phyloP scores from a whole-genome alignment of 2,113 vertebrate species.

The Elachura formosa region DNA sequence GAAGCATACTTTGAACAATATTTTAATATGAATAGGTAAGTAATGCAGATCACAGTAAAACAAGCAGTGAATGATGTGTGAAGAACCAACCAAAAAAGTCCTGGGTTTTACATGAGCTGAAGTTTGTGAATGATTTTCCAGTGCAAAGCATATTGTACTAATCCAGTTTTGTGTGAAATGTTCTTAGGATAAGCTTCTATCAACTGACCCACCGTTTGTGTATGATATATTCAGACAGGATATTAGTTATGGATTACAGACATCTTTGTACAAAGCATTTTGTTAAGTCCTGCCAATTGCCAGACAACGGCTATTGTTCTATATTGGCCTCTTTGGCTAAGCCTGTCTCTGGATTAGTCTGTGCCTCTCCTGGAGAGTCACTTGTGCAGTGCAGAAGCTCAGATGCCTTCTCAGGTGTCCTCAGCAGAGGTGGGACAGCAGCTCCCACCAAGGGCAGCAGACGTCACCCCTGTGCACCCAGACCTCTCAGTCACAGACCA shows the following conservation, averaged over 20 bases:
- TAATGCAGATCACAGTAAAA: conserved; percentile 3
- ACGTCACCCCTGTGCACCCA: not conserved
- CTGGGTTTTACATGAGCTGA: not conserved
- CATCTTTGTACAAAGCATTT: conserved; percentile 9
- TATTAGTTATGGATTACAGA: conserved; percentile 60
- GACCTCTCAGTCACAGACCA: rapidly evolving
- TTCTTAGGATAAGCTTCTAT: conserved; percentile 54
- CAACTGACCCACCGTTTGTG: conserved; percentile 19
- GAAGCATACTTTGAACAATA: not conserved
- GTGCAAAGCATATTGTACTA: conserved; percentile 12
- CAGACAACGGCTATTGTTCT: not conserved
- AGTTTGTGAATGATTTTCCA: conserved; percentile 42
- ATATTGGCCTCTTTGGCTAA: not conserved
- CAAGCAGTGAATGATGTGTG: not conserved
- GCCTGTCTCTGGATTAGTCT: not conserved
- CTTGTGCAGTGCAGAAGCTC: not conserved
- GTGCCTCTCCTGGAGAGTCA: not conserved
- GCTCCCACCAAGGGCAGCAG: not conserved
- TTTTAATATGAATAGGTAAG: conserved; percentile 19
- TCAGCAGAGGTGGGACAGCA: not conserved
- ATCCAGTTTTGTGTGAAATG: conserved; percentile 61
- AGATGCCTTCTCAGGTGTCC: not conserved
- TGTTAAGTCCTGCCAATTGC: conserved; percentile 12
- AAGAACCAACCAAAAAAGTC: not conserved
- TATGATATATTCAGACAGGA: not conserved